Evolutionary conservation across 2,113 vertebrate species (phyloP), one percentile per base, ranked within the genome.

Genomic region (Channa argus): DNA sequence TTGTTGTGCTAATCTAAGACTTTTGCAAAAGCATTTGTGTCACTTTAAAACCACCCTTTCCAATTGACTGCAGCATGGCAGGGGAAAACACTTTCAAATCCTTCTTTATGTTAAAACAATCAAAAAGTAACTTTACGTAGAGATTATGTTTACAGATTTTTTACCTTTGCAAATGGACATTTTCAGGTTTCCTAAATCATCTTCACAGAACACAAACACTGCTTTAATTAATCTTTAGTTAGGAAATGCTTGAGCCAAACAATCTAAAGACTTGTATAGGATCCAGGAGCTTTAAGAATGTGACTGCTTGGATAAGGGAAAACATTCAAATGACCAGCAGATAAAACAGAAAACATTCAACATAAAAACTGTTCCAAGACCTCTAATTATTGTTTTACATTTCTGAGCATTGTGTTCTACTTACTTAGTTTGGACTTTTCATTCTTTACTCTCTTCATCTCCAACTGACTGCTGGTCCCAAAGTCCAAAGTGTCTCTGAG

Each of bases 361-460:
- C 6, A 43, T 1, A 37, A 59, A 38, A 70, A 12, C 34, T 43
- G 3, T 38, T 15, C 5, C 5, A 55, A 7, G 1, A 4, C 7
- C 33, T 9, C 4, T 53, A 61, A 56, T 50, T 65, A 52, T 4
- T 43, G 10, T 55, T 60, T 36, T 24, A 73, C 36, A 38, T 69
- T 24, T 43, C n/a, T 33, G 70, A 63, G 77, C 36, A 0, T 5
- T 12, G 13, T n/a, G 6, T 14, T 39, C 43, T 80, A 92, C 91
- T 92, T 61, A 93, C 90, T 76, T 65, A 91, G 84, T 37, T 11
- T 77, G 53, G 79, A 79, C 44, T 9, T 64, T 56, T 91, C 80
- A 1, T 8, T 60, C 51, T 60, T 56, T 53, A 3, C 44, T 68
- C 8, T 45, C 51, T 61, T 54, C 80, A 87, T 90, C 45, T 71